A percentile compares a stretch with the other conserved stretches of the same genome.
These are phyloP conservation scores for Yasuhikotakia modesta DNA, from an alignment of 2,797 vertebrate genomes.

Conservation along the genomic window DNA sequence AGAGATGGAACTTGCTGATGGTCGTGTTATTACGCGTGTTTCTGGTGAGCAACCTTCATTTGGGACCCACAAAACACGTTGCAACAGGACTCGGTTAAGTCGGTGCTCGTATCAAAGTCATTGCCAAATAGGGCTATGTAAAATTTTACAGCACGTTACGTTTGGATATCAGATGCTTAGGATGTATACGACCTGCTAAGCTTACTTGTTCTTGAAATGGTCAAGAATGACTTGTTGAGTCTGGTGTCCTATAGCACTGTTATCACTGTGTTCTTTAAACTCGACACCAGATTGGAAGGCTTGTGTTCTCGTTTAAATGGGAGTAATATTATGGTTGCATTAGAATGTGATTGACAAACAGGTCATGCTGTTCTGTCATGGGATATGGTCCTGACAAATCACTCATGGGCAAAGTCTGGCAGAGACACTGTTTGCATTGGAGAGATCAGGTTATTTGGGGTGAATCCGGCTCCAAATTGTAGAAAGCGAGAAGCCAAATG, in stretches of 20 bases:
- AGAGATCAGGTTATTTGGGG: constrained; percentile 13
- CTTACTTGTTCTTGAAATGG: neutral
- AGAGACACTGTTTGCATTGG: constrained; percentile 23
- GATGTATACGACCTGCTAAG: neutral
- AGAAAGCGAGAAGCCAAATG: constrained; percentile 16
- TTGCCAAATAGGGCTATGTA: neutral
- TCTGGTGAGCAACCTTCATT: neutral
- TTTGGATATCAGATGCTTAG: neutral
- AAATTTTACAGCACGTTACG: neutral
- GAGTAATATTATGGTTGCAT: neutral
- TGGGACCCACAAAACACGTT: no score
- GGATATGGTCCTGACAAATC: neutral
- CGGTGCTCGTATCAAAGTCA: neutral
- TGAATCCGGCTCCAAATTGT: constrained; percentile 17
- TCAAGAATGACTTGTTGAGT: neutral
- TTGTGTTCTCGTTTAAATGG: neutral
- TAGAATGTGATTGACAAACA: neutral
- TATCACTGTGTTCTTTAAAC: neutral
- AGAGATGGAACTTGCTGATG: constrained; percentile 1
- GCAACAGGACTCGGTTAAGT: neutral
- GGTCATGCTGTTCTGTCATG: constrained; percentile 12
- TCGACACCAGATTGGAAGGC: neutral
- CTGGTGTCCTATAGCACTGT: neutral
- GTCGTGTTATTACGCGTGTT: neutral
- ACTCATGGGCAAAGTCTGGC: constrained; percentile 20